Evolutionary conservation across 2,797 vertebrate genomes (phyloP), one percentile per base, ranked within the genome.

Genomic region (Melanotaenia parkinsoni): DNA sequence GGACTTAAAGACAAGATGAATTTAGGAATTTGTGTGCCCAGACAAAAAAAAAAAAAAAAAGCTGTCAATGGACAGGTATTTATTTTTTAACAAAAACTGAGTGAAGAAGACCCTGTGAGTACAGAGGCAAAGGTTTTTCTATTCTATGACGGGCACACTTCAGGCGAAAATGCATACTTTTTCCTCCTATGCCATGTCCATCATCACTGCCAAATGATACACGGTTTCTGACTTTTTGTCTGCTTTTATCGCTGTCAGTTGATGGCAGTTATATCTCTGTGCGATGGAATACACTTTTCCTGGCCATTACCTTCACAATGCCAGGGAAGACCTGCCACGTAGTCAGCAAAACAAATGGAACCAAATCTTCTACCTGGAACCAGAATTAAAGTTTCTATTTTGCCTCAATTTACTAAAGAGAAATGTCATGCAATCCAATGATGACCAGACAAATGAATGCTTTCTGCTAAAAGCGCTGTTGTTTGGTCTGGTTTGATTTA

Each of bases 61-160:
- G 33, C 66, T 58, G 10, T 73, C 59, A 8, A 33, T 47, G 50
- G n/a, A 72, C 24, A 70, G 11, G 58, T 51, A n/a, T 14, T 40
- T 3, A 14, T 45, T 54, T 50, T 35, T 28, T 26, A 16, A 53
- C 11, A 35, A 22, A 30, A 50, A 53, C 53, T 69, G 66, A 85
- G 74, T 63, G 69, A 64, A 74, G 71, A 67, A 72, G 65, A 67
- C 22, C 65, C 32, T 45, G 72, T 74, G 58, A 62, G 72, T 74
- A 43, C 20, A 16, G 28, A 78, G 71, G 67, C 7, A 1, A 61
- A 43, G 45, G 43, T 26, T 75, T 76, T 87, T 77, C 61, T 65
- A 74, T 74, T 83, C 64, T 73, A 50, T 43, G 54, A 75, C 74
- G 50, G 84, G 68, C 4, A 18, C 63, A 63, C 90, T 91, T 68